Percentiles rank a stretch among this genome's conserved stretches.
phyloP scores from a whole-genome alignment of 2,113 vertebrate species.

The Bujurquina vittata region DNA sequence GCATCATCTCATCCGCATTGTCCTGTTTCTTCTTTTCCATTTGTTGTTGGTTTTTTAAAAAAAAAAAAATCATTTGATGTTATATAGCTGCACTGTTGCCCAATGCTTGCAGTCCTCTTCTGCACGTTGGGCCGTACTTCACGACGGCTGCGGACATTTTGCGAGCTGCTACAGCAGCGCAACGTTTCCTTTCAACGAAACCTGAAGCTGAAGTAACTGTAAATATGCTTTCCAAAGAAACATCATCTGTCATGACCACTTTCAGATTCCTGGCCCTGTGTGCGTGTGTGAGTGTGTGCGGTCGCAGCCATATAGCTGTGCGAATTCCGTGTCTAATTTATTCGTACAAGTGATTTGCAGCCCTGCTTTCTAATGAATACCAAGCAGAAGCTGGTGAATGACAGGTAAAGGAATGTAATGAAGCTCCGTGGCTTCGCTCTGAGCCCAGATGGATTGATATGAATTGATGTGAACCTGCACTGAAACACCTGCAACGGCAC shows the following conservation, averaged over 20 bases:
- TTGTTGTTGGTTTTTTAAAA: neutral
- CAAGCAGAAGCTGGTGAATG: conserved; percentile 35
- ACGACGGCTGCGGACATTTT: neutral
- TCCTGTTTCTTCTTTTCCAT: neutral
- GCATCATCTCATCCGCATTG: neutral
- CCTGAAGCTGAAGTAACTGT: conserved; percentile 30
- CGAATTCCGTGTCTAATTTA: conserved; percentile 62
- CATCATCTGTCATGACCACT: conserved; percentile 43
- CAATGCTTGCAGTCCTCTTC: conserved; percentile 8
- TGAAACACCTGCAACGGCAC: conserved; percentile 64
- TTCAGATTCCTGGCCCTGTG: conserved; percentile 7
- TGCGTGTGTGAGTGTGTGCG: neutral
- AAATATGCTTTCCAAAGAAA: conserved; percentile 66
- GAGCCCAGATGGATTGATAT: conserved; percentile 31
- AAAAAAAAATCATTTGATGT: neutral
- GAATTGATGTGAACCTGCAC: conserved; percentile 58
- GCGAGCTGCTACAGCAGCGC: neutral
- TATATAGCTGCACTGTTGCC: neutral
- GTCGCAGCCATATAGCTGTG: conserved; percentile 39
- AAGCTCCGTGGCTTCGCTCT: conserved; percentile 19
- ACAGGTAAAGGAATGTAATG: conserved; percentile 57
- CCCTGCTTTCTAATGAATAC: conserved; percentile 34
- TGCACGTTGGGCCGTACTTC: conserved; percentile 12
- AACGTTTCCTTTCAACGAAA: neutral
- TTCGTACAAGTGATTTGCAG: conserved; percentile 58